Evolutionary conservation across 2,797 vertebrate genomes (phyloP), one percentile per base, ranked within the genome.

Genomic region (Tarsius wallacei): DNA sequence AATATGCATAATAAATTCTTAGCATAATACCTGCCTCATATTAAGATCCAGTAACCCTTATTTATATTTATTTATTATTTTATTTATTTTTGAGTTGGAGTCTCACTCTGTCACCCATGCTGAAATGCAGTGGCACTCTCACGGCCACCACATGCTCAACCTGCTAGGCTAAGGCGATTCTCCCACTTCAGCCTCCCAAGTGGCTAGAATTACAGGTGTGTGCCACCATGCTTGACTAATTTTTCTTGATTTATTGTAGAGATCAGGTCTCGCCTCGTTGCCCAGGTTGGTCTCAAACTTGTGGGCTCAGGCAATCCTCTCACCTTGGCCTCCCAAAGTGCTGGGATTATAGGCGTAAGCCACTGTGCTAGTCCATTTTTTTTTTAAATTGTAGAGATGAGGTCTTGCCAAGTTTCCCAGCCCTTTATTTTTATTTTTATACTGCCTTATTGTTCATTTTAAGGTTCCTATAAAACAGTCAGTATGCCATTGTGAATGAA

Each of bases 351-450:
- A 68, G n/a, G n/a, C 0, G 3, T 33, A n/a, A 33, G 66, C 66
- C 66, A 33, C 16, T 17, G 33, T 7, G 21, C 17, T 9, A 68
- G 66, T n/a, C 33, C n/a, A 68, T 17, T 68, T 31, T 68, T 68
- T 68, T 68, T 33, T 68, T n/a, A n/a, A 33, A 33, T 68, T 68
- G 17, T 21, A 68, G 66, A 68, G 66, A 68, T n/a, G 33, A n/a
- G n/a, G 66, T 68, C n/a, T 21, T n/a, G 31, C n/a, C n/a, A 17
- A 33, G n/a, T 17, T 68, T 31, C n/a, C 66, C n/a, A 17, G 66
- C n/a, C 42, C 42, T 42, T 42, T 33, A 57, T 11, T 73, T 88
- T 92, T 78, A 84, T 66, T 78, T 80, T 95, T 90, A 81, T 82
- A 85, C n/a, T 86, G 13, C 21, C 15, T 74, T 77, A 31, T 24